Percentiles rank a stretch among this genome's conserved stretches.
Evolutionary conservation across 2,888 invertebrate genomes (phyloP).

Genomic region (Fragum fragum): DNA sequence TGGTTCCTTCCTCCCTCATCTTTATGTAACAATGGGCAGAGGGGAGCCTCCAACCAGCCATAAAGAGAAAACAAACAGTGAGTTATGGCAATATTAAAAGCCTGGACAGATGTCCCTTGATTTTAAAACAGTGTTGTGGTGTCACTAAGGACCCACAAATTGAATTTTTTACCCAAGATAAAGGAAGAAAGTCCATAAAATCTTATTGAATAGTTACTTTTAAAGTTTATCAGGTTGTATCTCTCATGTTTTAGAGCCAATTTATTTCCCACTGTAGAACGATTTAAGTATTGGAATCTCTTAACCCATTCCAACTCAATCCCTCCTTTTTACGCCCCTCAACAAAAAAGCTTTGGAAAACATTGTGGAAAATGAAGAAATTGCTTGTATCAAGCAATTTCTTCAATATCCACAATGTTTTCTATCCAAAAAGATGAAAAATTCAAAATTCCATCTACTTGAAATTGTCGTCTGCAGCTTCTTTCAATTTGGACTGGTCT

Average conservation of each 20-base stretch:
- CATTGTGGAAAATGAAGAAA: too few relatives aligned
- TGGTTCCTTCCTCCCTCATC: not conserved
- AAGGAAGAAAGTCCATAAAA: slow-evolving; percentile 8
- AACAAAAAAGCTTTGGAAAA: too few relatives aligned
- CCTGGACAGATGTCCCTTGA: slow-evolving; percentile 39
- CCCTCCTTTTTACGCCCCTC: too few relatives aligned
- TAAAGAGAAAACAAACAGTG: slow-evolving; percentile 33
- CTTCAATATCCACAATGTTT: too few relatives aligned
- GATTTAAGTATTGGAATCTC: not conserved
- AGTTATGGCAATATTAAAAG: slow-evolving; percentile 33
- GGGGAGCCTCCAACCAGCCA: slow-evolving; percentile 29
- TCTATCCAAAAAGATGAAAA: too few relatives aligned
- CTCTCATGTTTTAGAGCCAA: not conserved
- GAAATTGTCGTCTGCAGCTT: too few relatives aligned
- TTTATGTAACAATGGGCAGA: slow-evolving; percentile 56
- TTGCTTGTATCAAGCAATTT: too few relatives aligned
- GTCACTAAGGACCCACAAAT: slow-evolving; percentile 24
- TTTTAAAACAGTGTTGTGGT: slow-evolving; percentile 21
- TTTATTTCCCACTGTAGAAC: slow-evolving; percentile 8
- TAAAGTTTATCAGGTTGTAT: not conserved
- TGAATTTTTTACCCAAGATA: slow-evolving; percentile 21
- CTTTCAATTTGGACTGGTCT: too few relatives aligned
- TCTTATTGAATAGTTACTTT: slow-evolving; percentile 21
- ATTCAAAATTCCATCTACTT: too few relatives aligned
- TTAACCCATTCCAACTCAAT: too few relatives aligned